These are phyloP conservation scores for Promerops cafer DNA, from an alignment of 2,113 vertebrate species.

Conservation along the genomic window DNA sequence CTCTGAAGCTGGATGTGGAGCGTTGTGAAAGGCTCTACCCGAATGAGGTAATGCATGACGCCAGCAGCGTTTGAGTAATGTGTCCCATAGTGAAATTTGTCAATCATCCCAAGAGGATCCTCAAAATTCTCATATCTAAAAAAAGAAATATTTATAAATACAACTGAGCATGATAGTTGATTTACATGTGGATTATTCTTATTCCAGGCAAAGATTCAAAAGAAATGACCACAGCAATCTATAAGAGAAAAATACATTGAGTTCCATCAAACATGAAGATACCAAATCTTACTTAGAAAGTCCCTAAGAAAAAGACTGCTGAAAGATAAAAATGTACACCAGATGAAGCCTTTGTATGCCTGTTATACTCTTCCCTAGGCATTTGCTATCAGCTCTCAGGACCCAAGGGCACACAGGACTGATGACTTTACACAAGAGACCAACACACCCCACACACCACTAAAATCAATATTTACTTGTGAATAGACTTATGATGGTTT, in stretches of 20 bases:
- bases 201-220: not conserved
- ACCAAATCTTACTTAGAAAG: not conserved
- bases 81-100: constrained; percentile 96
- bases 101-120: constrained; percentile 91
- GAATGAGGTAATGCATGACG: constrained; percentile 96
- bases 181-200: not conserved
- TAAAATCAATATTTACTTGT: not conserved
- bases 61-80: constrained; percentile 97
- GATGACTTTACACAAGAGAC: not conserved
- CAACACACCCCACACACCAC: not conserved
- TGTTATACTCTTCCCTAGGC: not conserved
- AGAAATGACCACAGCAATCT: not conserved
- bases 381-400: not conserved
- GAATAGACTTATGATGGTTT: not conserved
- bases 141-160: not conserved
- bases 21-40: constrained; percentile 93
- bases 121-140: constrained; percentile 93
- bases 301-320: not conserved
- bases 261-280: not conserved
- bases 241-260: not conserved
- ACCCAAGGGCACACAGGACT: not conserved
- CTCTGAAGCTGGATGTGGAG: constrained; percentile 98
- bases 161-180: not conserved
- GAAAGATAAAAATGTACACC: not conserved
- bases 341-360: not conserved